These are phyloP conservation scores for Ophion ellenae DNA, from an alignment of 2,888 invertebrate genomes.

Conservation along the genomic window DNA sequence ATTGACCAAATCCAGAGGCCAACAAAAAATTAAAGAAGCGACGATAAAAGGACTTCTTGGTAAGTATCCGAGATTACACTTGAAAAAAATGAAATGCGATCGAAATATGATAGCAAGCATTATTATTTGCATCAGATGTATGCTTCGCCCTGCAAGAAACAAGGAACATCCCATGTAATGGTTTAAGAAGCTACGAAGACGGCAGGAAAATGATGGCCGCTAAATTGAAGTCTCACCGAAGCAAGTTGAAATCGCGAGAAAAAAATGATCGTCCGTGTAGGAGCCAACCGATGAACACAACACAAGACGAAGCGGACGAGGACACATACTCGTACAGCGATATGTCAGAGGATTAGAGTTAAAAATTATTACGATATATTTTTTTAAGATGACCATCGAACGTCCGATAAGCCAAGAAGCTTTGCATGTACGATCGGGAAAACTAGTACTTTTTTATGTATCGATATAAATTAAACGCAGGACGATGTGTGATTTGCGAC, in stretches of 20 bases:
- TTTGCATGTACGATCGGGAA: conserved; percentile 5
- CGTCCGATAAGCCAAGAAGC: background rate
- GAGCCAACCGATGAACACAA: background rate
- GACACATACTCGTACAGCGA: background rate
- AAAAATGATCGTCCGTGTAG: background rate
- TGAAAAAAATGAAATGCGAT: background rate
- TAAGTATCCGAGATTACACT: conserved; percentile 10
- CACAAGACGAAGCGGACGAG: background rate
- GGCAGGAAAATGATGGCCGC: background rate
- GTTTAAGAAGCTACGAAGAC: background rate
- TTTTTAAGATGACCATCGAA: background rate
- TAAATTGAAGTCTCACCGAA: conserved; percentile 9
- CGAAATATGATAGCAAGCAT: background rate
- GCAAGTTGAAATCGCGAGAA: conserved; percentile 6
- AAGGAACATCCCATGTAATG: background rate
- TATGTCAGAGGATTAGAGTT: background rate
- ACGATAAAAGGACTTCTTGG: conserved; percentile 2
- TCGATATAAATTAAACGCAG: background rate
- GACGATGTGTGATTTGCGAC: background rate
- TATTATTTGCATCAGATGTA: background rate
- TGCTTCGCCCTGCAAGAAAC: conserved; percentile 6
- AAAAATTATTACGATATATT: background rate
- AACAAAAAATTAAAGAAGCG: conserved; percentile 8
- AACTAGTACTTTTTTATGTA: conserved; percentile 11
- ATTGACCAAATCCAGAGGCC: conserved; percentile 9